phyloP scores from a whole-genome alignment of 2,888 invertebrate genomes.

The Megastigmus dorsalis region DNA sequence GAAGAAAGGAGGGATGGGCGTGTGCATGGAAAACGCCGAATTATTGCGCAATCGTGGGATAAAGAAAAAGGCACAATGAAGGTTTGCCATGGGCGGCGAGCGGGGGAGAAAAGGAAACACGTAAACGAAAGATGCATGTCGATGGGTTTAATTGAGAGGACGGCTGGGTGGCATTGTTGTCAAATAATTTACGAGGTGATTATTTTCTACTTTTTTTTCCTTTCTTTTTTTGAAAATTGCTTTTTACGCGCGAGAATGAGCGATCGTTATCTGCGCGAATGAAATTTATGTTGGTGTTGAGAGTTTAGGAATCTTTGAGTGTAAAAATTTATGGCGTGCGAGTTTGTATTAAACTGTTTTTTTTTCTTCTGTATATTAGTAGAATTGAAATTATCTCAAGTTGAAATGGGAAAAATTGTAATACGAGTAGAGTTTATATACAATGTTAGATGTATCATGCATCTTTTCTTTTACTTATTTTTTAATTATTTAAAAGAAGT shows the following conservation, averaged over 20 bases:
- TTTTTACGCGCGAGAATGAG: not conserved
- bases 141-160: constrained; percentile 33
- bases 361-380: too few species aligned
- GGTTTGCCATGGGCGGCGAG: not conserved
- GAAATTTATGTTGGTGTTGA: not conserved
- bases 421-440: too few species aligned
- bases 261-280: not conserved
- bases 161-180: not conserved
- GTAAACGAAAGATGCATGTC: constrained; percentile 22
- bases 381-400: too few species aligned
- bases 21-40: constrained; percentile 34
- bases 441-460: too few species aligned
- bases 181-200: constrained; percentile 23
- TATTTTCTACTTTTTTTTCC: too few species aligned
- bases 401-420: too few species aligned
- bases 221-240: not conserved
- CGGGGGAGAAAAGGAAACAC: not conserved
- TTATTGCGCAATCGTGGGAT: constrained; percentile 34
- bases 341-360: too few species aligned
- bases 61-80: constrained; percentile 21
- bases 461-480: too few species aligned
- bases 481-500: too few species aligned
- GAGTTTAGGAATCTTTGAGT: too few species aligned
- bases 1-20: constrained; percentile 23
- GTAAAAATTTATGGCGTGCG: too few species aligned